phyloP scores from a whole-genome alignment of 2,113 vertebrate genomes.

The Myotis yumanensis region DNA sequence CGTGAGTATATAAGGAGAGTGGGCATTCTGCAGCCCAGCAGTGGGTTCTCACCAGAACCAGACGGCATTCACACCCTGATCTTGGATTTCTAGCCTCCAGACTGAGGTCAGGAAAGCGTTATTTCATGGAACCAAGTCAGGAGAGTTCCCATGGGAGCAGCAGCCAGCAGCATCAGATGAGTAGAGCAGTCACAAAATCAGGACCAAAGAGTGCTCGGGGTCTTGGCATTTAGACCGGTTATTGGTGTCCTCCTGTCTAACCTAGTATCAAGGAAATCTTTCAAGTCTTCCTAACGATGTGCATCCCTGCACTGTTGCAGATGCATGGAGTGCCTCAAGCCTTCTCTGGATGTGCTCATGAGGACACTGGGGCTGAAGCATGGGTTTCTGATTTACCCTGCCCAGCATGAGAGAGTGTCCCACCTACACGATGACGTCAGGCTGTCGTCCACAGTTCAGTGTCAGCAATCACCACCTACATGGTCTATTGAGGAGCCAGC shows the following conservation, averaged over 20 bases:
- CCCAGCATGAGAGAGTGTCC: neutral
- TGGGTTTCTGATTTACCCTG: neutral
- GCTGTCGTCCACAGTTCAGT: too few relatives aligned
- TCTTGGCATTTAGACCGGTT: neutral
- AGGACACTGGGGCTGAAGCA: neutral
- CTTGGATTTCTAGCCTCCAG: neutral
- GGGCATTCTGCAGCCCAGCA: neutral
- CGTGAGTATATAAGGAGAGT: neutral
- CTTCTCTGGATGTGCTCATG: neutral
- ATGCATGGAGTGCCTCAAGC: neutral
- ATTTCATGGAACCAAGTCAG: neutral
- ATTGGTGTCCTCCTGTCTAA: neutral
- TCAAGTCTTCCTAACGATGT: neutral
- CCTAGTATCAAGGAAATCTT: neutral
- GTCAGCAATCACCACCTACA: accelerated
- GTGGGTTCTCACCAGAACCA: neutral
- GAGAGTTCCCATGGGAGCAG: neutral
- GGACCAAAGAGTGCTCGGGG: neutral
- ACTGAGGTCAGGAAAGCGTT: neutral
- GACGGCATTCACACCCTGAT: neutral
- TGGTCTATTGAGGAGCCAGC: neutral
- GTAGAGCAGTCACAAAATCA: neutral
- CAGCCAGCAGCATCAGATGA: neutral
- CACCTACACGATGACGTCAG: accelerated
- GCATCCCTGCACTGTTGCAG: neutral